Percentiles rank a stretch among this genome's conserved stretches.
Conservation (phyloP, 2,888 invertebrate genomes). For the Celastrina argiolus region DNA sequence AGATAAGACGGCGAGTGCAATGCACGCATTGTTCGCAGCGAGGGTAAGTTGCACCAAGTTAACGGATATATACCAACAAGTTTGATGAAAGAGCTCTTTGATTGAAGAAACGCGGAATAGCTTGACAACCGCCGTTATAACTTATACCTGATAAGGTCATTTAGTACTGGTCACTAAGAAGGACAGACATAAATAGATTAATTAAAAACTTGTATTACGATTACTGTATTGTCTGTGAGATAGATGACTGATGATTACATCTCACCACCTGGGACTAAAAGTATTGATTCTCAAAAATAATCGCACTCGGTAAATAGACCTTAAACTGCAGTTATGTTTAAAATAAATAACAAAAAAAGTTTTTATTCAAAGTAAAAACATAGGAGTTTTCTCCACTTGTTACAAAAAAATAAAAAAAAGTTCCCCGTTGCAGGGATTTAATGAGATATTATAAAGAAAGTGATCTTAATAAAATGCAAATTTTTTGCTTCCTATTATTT, state of each 20-base stretch:
- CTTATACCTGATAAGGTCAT: not conserved
- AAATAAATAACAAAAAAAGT: not conserved
- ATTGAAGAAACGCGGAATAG: constrained; percentile 2
- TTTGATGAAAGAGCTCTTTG: constrained; percentile 20
- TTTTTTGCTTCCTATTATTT: not conserved
- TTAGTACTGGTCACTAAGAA: not conserved
- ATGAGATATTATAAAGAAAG: constrained; percentile 12
- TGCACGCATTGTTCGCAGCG: constrained; percentile 10
- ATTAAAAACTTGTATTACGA: no score
- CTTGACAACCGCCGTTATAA: constrained; percentile 5
- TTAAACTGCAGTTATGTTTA: not conserved
- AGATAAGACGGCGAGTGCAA: constrained; percentile 19
- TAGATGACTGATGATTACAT: no score
- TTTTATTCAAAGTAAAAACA: no score
- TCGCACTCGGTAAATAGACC: no score
- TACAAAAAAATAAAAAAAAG: not conserved
- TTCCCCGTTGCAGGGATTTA: not conserved
- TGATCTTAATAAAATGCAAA: constrained; percentile 18
- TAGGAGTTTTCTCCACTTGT: not conserved
- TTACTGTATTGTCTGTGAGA: no score
- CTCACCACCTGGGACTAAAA: no score
- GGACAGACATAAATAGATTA: no score
- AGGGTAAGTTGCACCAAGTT: constrained; percentile 20
- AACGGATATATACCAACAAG: constrained; percentile 20
- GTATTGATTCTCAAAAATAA: no score